These are phyloP conservation scores for Stenolophus ochropezus DNA, from an alignment of 2,888 invertebrate species.

Conservation along the genomic window DNA sequence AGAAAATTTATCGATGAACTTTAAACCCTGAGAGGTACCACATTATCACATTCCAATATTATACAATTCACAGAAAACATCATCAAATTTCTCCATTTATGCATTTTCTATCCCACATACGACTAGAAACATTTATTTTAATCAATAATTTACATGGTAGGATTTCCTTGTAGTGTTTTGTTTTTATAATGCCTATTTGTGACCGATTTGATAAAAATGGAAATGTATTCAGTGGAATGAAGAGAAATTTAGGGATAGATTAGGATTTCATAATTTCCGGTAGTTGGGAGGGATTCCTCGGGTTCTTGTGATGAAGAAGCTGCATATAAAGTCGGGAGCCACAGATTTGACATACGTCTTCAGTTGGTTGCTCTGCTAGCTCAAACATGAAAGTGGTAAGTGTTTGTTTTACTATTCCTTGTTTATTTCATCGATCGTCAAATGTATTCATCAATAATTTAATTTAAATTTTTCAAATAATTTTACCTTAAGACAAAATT, in stretches of 20 bases:
- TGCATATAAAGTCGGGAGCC: conserved; percentile 6
- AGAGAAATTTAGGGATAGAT: conserved; percentile 53
- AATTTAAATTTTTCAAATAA: no score
- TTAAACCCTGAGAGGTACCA: not conserved
- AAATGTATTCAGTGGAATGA: conserved; percentile 37
- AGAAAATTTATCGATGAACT: conserved; percentile 1
- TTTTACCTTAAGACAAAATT: no score
- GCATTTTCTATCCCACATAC: not conserved
- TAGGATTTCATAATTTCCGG: conserved; percentile 27
- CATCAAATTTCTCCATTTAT: conserved; percentile 32
- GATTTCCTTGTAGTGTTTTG: conserved; percentile 16
- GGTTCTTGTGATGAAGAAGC: conserved; percentile 7
- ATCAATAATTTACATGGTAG: conserved; percentile 26
- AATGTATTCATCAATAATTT: no score
- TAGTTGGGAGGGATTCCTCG: conserved; percentile 4
- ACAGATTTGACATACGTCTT: conserved; percentile 4
- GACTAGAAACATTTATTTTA: conserved; percentile 14
- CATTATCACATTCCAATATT: not conserved
- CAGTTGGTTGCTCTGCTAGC: not conserved
- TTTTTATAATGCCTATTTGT: not conserved
- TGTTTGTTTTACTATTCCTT: not conserved
- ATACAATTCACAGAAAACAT: conserved; percentile 37
- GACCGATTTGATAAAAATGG: conserved; percentile 9
- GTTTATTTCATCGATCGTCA: not conserved
- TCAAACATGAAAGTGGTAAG: conserved; percentile 49